A percentile compares a stretch with the other conserved stretches of the same genome.
phyloP scores from a whole-genome alignment of 2,113 vertebrate species.

The Aphyosemion australe region DNA sequence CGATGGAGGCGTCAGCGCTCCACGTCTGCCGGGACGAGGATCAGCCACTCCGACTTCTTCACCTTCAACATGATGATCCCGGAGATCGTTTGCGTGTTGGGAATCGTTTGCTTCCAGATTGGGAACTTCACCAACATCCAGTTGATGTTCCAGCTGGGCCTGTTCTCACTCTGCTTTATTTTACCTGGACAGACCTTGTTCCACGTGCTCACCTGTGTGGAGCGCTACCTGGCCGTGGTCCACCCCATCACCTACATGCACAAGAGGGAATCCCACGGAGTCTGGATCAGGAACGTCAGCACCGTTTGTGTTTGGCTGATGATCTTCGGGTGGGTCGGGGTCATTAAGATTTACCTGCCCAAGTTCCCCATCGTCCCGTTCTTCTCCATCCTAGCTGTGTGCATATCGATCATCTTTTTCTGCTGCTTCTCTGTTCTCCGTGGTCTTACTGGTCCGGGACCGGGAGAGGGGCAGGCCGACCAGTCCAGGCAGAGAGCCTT shows the following conservation, averaged over 20 bases:
- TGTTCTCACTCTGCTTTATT: accelerated
- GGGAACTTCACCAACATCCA: accelerated
- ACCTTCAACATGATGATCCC: constrained; percentile 17
- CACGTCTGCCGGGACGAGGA: neutral
- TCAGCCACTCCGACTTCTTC: constrained; percentile 30
- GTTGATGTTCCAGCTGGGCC: accelerated
- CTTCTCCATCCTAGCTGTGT: neutral
- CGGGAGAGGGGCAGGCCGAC: neutral
- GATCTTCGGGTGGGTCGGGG: neutral
- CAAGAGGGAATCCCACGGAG: accelerated
- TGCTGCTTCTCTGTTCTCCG: constrained; percentile 13
- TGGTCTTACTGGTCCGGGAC: neutral
- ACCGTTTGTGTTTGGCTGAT: constrained; percentile 26
- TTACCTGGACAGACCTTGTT: constrained; percentile 4
- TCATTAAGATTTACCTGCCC: neutral
- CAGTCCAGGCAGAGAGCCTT: constrained; percentile 16
- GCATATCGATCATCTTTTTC: neutral
- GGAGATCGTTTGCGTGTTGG: neutral
- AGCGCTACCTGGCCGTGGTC: constrained; percentile 51
- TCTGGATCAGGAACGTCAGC: constrained; percentile 30
- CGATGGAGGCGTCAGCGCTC: neutral
- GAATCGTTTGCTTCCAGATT: accelerated
- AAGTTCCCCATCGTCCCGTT: neutral
- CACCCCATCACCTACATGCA: constrained; percentile 13
- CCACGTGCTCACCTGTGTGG: constrained; percentile 39